phyloP scores from a whole-genome alignment of 2,888 invertebrate genomes.

The Pseudococcus viburni region DNA sequence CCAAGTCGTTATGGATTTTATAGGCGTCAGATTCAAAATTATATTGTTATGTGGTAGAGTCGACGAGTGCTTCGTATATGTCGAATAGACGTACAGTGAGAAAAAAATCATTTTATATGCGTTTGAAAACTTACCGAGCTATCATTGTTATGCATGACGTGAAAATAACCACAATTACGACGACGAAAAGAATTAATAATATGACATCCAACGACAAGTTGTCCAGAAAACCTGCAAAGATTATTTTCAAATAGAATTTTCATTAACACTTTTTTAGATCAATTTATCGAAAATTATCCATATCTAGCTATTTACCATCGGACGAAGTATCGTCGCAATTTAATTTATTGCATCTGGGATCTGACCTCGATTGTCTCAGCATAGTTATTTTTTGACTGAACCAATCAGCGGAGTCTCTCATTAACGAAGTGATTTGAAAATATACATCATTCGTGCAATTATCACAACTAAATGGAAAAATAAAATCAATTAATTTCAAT shows the following conservation, averaged over 20 bases:
- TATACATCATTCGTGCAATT: not conserved
- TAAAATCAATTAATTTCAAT: not conserved
- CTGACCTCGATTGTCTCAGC: not conserved
- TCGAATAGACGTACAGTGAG: not conserved
- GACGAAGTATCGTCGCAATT: not conserved
- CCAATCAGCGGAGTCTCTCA: not conserved
- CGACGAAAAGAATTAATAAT: conserved; percentile 32
- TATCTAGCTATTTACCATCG: not conserved
- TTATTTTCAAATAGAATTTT: not conserved
- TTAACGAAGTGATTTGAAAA: not conserved
- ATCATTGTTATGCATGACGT: conserved; percentile 54
- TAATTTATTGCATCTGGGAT: conserved; percentile 16
- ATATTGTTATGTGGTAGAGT: conserved; percentile 9
- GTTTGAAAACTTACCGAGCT: conserved; percentile 44
- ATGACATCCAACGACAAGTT: conserved; percentile 46
- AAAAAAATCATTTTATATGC: not conserved
- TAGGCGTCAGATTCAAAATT: conserved; percentile 30
- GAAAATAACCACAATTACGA: conserved; percentile 51
- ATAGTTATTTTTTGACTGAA: not conserved
- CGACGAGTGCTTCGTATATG: not conserved
- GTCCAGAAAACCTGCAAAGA: not conserved
- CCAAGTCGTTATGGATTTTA: conserved; percentile 25
- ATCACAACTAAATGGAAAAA: conserved; percentile 41
- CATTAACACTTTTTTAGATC: not conserved
- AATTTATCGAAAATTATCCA: not conserved